Conservation (phyloP, 2,113 vertebrate genomes). For the Sinocyclocheilus anshuiensis region DNA sequence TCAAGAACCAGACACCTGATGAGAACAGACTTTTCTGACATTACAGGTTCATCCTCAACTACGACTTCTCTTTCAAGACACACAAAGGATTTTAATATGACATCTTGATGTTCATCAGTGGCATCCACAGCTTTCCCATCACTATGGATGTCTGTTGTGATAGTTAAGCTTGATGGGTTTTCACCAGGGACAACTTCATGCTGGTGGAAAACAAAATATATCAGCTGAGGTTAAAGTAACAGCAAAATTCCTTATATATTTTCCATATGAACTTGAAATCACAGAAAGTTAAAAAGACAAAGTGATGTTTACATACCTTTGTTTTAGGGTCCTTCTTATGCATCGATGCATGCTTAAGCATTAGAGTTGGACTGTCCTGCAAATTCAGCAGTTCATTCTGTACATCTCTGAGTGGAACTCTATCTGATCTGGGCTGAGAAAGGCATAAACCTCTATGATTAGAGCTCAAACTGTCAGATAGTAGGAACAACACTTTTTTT, state of each 20-base stretch:
- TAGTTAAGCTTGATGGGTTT: not conserved
- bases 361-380: slow-evolving; percentile 1
- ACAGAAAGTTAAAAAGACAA: not conserved
- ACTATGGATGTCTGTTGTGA: not conserved
- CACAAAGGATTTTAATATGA: slow-evolving; percentile 66
- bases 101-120: slow-evolving; percentile 50
- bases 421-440: slow-evolving; percentile 58
- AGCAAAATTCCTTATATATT: not conserved
- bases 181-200: not conserved
- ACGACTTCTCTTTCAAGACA: slow-evolving; percentile 62
- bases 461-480: not conserved
- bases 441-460: not conserved
- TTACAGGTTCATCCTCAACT: slow-evolving; percentile 43
- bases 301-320: not conserved
- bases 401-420: slow-evolving; percentile 67
- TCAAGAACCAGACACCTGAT: not conserved
- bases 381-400: slow-evolving; percentile 60
- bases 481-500: not conserved
- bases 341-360: not conserved
- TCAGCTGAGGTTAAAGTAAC: not conserved
- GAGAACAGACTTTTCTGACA: slow-evolving; percentile 46
- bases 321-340: not conserved
- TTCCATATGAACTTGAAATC: not conserved
- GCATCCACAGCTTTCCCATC: not conserved
- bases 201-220: not conserved